Evolutionary conservation across 2,888 invertebrate genomes (phyloP).

Genomic region (Doris montereyensis): DNA sequence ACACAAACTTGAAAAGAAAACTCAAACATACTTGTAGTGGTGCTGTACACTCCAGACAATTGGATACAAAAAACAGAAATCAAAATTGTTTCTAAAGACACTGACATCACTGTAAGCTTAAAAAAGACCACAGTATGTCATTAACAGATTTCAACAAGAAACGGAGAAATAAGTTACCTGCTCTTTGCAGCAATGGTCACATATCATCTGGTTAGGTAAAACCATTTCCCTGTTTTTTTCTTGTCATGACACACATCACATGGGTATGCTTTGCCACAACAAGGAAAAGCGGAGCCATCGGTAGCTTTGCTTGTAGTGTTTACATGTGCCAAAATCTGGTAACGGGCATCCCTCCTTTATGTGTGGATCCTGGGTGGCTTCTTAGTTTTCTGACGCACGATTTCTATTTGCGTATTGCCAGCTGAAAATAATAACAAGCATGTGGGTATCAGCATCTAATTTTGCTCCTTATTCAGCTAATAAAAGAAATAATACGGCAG

Average conservation of each 20-base stretch:
- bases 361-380: conserved; percentile 65
- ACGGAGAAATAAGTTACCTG: no score
- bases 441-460: not conserved
- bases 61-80: no score
- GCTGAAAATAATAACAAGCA: no score
- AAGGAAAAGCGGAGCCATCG: conserved; percentile 75
- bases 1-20: no score
- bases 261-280: conserved; percentile 74
- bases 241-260: conserved; percentile 74
- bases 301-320: conserved; percentile 75
- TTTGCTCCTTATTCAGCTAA: not conserved
- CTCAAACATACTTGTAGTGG: no score
- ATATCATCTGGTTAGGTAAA: conserved; percentile 74
- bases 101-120: no score
- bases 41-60: no score
- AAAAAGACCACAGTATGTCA: no score
- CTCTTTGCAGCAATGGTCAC: conserved; percentile 74
- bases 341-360: conserved; percentile 73
- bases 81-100: no score
- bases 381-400: conserved; percentile 47
- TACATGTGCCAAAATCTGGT: conserved; percentile 73
- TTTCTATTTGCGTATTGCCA: conserved; percentile 28
- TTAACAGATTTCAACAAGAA: no score
- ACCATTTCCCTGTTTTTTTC: conserved; percentile 73
- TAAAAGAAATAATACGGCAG: not conserved